Evolutionary conservation across 2,113 vertebrate species (phyloP).

Genomic region (Colistium nudipinnis): DNA sequence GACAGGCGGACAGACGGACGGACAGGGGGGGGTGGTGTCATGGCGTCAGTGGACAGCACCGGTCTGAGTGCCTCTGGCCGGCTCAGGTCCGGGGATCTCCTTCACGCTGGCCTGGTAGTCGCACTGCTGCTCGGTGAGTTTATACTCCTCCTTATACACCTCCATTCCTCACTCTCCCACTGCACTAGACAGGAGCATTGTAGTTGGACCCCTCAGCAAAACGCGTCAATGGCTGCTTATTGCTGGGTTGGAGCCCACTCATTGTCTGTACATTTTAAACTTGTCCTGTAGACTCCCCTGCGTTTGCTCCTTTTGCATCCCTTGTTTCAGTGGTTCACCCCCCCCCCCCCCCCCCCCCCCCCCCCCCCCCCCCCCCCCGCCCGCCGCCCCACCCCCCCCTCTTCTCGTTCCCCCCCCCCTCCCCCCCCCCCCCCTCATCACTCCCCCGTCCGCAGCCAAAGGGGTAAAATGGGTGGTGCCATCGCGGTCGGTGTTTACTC

Average conservation of each 20-base stretch:
- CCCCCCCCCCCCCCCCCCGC: neutral
- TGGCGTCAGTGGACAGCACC: conserved; percentile 70
- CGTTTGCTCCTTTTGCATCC: neutral
- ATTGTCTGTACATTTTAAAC: conserved; percentile 11
- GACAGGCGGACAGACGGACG: conserved; percentile 23
- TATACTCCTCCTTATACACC: conserved; percentile 34
- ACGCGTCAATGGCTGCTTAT: too few relatives aligned
- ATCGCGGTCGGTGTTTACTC: conserved; percentile 39
- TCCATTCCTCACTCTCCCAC: conserved; percentile 29
- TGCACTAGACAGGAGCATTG: too few relatives aligned
- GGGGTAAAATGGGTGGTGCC: neutral
- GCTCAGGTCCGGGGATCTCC: conserved; percentile 66
- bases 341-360: neutral
- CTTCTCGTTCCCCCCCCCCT: conserved; percentile 2
- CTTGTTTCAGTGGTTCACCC: conserved; percentile 8
- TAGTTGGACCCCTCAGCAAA: neutral
- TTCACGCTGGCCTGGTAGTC: conserved; percentile 67
- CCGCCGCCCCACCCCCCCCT: neutral
- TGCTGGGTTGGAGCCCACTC: neutral
- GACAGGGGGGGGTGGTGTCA: conserved; percentile 56
- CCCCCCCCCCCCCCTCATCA: neutral
- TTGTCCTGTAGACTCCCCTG: neutral
- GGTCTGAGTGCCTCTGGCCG: conserved; percentile 64
- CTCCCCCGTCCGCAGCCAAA: neutral
- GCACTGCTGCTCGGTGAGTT: conserved; percentile 76